Percentiles rank a stretch among this genome's conserved stretches.
Conservation (phyloP, 2,113 vertebrate species). For the Athene noctua region DNA sequence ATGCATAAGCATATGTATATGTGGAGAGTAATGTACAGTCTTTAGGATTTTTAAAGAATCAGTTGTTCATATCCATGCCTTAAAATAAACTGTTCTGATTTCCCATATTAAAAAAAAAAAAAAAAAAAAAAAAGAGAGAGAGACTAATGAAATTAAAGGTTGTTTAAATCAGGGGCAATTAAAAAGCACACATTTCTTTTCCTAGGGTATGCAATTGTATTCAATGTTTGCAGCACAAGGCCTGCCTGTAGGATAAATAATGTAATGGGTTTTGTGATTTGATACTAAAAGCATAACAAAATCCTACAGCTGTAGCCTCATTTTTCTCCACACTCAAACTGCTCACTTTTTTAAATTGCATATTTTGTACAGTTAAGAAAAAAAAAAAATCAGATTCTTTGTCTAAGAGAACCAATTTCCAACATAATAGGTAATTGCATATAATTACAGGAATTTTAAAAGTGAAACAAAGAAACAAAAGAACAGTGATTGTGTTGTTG, state of each 20-base stretch:
- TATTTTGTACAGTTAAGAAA: slow-evolving; percentile 61
- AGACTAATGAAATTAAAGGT: slow-evolving; percentile 71
- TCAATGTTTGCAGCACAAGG: slow-evolving; percentile 63
- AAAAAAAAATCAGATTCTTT: slow-evolving; percentile 51
- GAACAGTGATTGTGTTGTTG: neutral
- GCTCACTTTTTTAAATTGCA: slow-evolving; percentile 59
- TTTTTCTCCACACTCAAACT: slow-evolving; percentile 70
- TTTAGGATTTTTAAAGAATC: slow-evolving; percentile 5
- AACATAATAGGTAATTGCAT: slow-evolving; percentile 61
- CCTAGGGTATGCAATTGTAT: slow-evolving; percentile 61
- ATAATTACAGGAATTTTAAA: slow-evolving; percentile 69
- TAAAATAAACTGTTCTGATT: slow-evolving; percentile 56
- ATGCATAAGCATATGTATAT: neutral
- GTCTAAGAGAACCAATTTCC: slow-evolving; percentile 63
- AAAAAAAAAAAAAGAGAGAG: neutral
- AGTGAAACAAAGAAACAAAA: slow-evolving; percentile 52
- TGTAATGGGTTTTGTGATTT: slow-evolving; percentile 78
- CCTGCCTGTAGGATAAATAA: slow-evolving; percentile 79
- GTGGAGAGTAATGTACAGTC: neutral
- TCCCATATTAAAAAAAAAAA: neutral
- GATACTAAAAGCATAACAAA: slow-evolving; percentile 76
- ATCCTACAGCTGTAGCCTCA: slow-evolving; percentile 73
- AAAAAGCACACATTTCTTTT: slow-evolving; percentile 71
- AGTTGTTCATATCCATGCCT: neutral
- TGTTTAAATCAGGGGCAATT: slow-evolving; percentile 72